Conservation (phyloP, 2,888 invertebrate genomes). For the Coelinius sp. region DNA sequence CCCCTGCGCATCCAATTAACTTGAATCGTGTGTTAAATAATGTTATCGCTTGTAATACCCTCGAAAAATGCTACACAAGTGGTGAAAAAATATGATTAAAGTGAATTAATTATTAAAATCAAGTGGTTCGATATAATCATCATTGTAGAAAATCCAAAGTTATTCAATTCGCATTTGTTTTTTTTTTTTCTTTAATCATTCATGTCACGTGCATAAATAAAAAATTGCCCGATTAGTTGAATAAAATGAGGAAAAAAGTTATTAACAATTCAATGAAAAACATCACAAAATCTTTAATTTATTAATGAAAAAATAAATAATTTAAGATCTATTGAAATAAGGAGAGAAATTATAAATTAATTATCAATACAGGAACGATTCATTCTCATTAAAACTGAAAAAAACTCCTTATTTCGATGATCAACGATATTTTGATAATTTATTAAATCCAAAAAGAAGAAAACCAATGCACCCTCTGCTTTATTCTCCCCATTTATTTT, state of each 20-base stretch:
- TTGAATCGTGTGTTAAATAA: constrained; percentile 20
- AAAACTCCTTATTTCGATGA: not conserved
- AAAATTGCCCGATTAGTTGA: not conserved
- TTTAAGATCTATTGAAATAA: constrained; percentile 13
- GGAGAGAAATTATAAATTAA: not conserved
- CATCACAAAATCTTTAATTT: constrained; percentile 16
- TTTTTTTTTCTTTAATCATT: constrained; percentile 23
- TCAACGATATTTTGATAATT: not conserved
- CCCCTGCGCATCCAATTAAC: constrained; percentile 29
- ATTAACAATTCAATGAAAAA: not conserved
- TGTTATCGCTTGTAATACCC: constrained; percentile 23
- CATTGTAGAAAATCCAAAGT: constrained; percentile 10
- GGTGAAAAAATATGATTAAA: constrained; percentile 13
- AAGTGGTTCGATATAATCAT: constrained; percentile 46
- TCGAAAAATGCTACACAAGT: constrained; percentile 15
- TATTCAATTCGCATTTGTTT: constrained; percentile 28
- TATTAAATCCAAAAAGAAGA: not conserved
- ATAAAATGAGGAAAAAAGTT: not conserved
- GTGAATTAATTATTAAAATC: constrained; percentile 36
- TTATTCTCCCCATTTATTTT: constrained; percentile 18
- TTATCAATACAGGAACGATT: no score
- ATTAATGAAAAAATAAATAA: constrained; percentile 26
- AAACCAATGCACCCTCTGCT: constrained; percentile 6
- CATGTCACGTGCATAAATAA: constrained; percentile 28
- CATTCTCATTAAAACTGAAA: not conserved